These are phyloP conservation scores for Iselma pallidipennis DNA, from an alignment of 2,888 invertebrate genomes.

Conservation along the genomic window DNA sequence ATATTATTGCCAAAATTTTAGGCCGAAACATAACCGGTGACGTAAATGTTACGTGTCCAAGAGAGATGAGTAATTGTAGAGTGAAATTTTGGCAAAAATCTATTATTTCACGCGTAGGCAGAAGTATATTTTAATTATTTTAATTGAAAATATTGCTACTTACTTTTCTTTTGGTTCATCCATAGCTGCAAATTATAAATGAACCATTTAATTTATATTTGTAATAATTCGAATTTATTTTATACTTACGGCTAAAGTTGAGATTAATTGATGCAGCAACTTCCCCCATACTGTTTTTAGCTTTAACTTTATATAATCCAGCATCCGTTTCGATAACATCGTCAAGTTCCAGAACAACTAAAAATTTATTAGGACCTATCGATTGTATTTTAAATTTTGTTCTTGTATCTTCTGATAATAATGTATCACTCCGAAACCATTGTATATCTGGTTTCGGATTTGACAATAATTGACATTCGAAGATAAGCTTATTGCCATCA, in stretches of 20 bases:
- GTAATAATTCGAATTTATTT: conserved; percentile 4
- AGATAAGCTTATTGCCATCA: conserved; percentile 92
- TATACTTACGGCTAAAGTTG: conserved; percentile 94
- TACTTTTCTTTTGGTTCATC: conserved; percentile 95
- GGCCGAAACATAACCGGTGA: conserved; percentile 43
- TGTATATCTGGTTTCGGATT: conserved; percentile 88
- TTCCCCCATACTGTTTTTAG: conserved; percentile 96
- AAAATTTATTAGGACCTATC: conserved; percentile 82
- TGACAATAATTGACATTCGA: conserved; percentile 89
- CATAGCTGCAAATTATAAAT: conserved; percentile 73
- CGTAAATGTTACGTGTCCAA: conserved; percentile 42
- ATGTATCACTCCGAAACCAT: conserved; percentile 89
- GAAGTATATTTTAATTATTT: conserved; percentile 17
- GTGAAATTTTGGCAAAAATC: conserved; percentile 44
- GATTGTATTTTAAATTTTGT: conserved; percentile 89
- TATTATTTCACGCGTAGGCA: conserved; percentile 31
- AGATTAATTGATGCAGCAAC: conserved; percentile 96
- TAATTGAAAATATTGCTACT: conserved; percentile 57
- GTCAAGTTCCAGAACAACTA: conserved; percentile 90
- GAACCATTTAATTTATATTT: background rate
- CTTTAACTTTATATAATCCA: conserved; percentile 95
- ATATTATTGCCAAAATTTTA: conserved; percentile 11
- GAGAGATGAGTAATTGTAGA: conserved; percentile 40
- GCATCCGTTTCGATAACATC: conserved; percentile 96
- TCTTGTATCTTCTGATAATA: conserved; percentile 80